Evolutionary conservation across 2,113 vertebrate species (phyloP), one percentile per base, ranked within the genome.

Genomic region (Cheilinus undulatus): DNA sequence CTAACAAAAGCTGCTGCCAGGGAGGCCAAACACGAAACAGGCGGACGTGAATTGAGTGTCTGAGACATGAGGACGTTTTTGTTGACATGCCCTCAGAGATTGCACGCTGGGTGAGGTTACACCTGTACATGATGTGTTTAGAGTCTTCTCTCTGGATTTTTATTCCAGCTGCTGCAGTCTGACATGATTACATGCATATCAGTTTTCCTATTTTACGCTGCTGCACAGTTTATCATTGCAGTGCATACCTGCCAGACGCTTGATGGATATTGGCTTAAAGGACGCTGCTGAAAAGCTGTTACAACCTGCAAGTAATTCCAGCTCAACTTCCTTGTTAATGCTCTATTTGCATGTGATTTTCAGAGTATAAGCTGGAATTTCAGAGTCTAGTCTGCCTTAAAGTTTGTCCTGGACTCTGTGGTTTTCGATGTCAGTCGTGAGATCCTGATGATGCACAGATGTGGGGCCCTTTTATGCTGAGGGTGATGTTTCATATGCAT

Each of bases 111-210:
- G 3, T 19, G 58, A 28, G 19, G 27, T 43, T 36, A 19, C 34
- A 1, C 56, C 36, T 57, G 60, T 7, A 49, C 53, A 45, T 10
- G 17, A 4, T 3, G 42, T 19, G 66, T 12, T 7, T 12, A 42
- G 59, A 34, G 24, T 20, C 27, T 42, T 40, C 8, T 2, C 4
- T 6, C 15, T 38, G 42, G 28, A 26, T 27, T 51, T 38, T 56
- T n/a, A n/a, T 56, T 51, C 58, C 14, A 22, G 61, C 26, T 1
- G 42, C 83, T 59, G 51, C 67, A 19, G 30, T 8, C 12, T 24
- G 0, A 38, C 50, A 19, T 42, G 52, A 48, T 61, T 13, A 36
- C 26, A 26, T 15, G 9, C 59, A 20, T 50, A 17, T 0, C 49
- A 28, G 66, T 49, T 40, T 61, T 61, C 36, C 1, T 2, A 3